Percentiles rank a stretch among this genome's conserved stretches.
These are phyloP conservation scores for Phanerotoma sp. DNA, from an alignment of 2,888 invertebrate genomes.

Conservation along the genomic window DNA sequence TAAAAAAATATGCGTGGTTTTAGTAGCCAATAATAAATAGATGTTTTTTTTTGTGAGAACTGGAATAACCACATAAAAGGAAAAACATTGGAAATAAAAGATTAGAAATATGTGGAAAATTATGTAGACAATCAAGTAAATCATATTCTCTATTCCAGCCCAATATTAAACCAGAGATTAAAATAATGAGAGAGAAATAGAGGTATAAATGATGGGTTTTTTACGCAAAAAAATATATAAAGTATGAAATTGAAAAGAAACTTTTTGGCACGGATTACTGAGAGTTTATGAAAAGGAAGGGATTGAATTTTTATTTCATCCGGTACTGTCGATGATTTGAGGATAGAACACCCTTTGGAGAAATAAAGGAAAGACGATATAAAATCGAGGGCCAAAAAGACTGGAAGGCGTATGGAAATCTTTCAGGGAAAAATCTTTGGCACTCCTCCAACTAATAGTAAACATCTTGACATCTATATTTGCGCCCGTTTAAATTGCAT, in stretches of 20 bases:
- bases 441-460: slow-evolving; percentile 49
- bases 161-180: too few species aligned
- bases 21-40: too few species aligned
- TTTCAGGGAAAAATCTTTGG: slow-evolving; percentile 38
- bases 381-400: neutral
- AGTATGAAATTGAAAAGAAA: slow-evolving; percentile 2
- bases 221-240: neutral
- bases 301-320: slow-evolving; percentile 27
- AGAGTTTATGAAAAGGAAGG: slow-evolving; percentile 26
- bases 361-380: slow-evolving; percentile 7
- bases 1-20: too few species aligned
- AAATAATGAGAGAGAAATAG: too few species aligned
- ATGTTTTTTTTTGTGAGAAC: too few species aligned
- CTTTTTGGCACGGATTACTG: slow-evolving; percentile 17
- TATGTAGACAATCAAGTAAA: too few species aligned
- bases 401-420: slow-evolving; percentile 42
- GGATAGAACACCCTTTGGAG: slow-evolving; percentile 11
- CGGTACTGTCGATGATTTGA: slow-evolving; percentile 27
- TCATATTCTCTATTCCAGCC: too few species aligned
- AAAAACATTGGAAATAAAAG: too few species aligned
- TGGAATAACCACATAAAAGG: too few species aligned
- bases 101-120: too few species aligned
- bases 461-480: slow-evolving; percentile 55
- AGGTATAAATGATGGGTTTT: too few species aligned
- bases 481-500: slow-evolving; percentile 49